Conservation (phyloP, 2,888 invertebrate genomes). For the Azorinus chamasolen region DNA sequence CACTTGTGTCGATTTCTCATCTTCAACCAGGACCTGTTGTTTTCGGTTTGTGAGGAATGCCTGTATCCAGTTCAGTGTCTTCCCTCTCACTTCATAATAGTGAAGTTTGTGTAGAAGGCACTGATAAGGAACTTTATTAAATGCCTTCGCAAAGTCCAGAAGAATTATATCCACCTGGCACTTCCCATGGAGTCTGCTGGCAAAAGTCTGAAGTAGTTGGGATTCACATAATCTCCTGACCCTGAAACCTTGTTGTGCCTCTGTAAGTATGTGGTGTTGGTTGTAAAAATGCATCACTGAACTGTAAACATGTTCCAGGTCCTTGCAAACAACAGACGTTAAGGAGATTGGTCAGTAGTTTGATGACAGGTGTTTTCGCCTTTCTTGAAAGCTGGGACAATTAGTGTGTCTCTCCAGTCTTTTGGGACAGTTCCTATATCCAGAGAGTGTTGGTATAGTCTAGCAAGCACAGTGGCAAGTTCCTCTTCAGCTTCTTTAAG, state of each 20-base stretch:
- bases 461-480: conserved; percentile 19
- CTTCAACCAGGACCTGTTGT: conserved; percentile 20
- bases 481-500: conserved; percentile 12
- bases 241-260: conserved; percentile 26
- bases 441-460: conserved; percentile 19
- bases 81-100: conserved; percentile 21
- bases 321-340: conserved; percentile 17
- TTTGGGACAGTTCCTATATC: conserved; percentile 31
- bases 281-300: conserved; percentile 19
- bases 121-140: conserved; percentile 20
- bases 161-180: conserved; percentile 1
- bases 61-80: conserved; percentile 5
- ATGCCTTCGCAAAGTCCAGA: background rate
- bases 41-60: conserved; percentile 16
- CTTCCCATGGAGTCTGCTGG: conserved; percentile 11
- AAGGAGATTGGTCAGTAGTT: conserved; percentile 30
- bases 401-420: conserved; percentile 23
- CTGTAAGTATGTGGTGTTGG: conserved; percentile 16
- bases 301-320: conserved; percentile 28
- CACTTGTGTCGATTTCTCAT: background rate
- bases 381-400: conserved; percentile 39
- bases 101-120: conserved; percentile 12
- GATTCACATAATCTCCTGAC: conserved; percentile 4
- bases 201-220: conserved; percentile 13
- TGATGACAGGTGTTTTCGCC: conserved; percentile 22